Evolutionary conservation across 2,797 vertebrate species (phyloP), one percentile per base, ranked within the genome.

Genomic region (Gymnothorax javanicus): DNA sequence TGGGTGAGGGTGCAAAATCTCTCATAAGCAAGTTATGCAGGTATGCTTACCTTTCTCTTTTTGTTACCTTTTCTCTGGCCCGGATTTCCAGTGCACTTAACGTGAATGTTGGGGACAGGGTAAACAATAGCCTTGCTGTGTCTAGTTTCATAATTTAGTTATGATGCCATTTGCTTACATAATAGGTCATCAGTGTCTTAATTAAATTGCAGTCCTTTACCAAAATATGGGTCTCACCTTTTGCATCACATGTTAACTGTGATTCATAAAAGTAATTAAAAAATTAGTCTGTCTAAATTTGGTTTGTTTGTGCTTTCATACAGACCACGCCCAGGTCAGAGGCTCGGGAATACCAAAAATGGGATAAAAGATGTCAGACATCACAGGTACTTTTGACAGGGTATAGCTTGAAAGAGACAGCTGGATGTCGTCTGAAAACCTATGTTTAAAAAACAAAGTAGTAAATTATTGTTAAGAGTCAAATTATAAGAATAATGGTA

Each of bases 1-100:
- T 97, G 87, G 92, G 92, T 2, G 96, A 97, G 60, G 95, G 95
- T 0, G 93, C 96, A 86, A 96, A 94, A 87, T 97, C 97, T 57
- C 94, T 97, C 12, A 94, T 96, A 88, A 94, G 92, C 91, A 97
- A 97, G 87, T 90, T 97, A 77, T 97, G 97, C 96, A 96, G 96
- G 97, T 97, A 84, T 89, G 43, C 9, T n/a, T 23, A 13, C 33
- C 20, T 15, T 56, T 13, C 56, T 81, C 50, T 8, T 43, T 2
- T n/a, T n/a, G 50, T 8, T 52, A 0, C 4, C 43, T 23, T 15
- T 13, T 75, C 27, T 2, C 43, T 77, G 33, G 33, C 73, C 33
- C 7, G 69, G 69, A 25, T 73, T 73, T 27, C 0, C 75, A 13
- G 86, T 3, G 0, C 50, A 52, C 60, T 4, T 33, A 82, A 59